Evolutionary conservation across 2,797 vertebrate genomes (phyloP), one percentile per base, ranked within the genome.

Genomic region (Fratercula arctica): DNA sequence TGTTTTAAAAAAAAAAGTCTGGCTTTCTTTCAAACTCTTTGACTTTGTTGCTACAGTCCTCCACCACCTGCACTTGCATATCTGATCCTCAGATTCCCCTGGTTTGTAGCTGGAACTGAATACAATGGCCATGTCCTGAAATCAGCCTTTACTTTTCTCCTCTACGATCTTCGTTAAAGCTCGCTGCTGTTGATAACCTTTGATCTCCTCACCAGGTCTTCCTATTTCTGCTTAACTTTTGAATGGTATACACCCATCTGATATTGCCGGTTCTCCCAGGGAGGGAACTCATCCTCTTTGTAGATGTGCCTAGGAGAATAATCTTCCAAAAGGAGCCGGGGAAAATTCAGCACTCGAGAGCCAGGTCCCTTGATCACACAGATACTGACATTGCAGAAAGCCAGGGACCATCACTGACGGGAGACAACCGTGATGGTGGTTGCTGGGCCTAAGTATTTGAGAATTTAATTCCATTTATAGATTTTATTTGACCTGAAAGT

Each of bases 1-100:
- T 73, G 20, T 51, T 83, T 51, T 18, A 19, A 29, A 51, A 12
- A 46, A 78, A 78, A 70, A 28, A 8, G 1, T 13, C 88, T 95
- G 81, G 57, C 67, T 81, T 93, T 70, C 92, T 95, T 95, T 95
- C 92, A 93, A 61, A 85, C 73, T 78, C 93, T 94, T 70, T 85
- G 88, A 81, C 90, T 89, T 77, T 87, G 66, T 95, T 84, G 61
- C 66, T 56, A 25, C 79, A 93, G 78, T 64, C 68, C 48, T 85
- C 37, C 39, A 78, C 53, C 90, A 94, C 84, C 87, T 93, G 90
- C 87, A 61, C 72, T 94, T 64, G 53, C 66, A 11, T 72, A 89
- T 84, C 87, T 92, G 87, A 92, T 87, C 89, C 87, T 92, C 76
- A 54, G 50, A 93, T 96, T 93, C 86, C 70, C 81, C 72, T 67